Evolutionary conservation across 1,140 invertebrate genomes (phyloP), one percentile per base, ranked within the genome.

Genomic region (Oreohelix idahoensis): DNA sequence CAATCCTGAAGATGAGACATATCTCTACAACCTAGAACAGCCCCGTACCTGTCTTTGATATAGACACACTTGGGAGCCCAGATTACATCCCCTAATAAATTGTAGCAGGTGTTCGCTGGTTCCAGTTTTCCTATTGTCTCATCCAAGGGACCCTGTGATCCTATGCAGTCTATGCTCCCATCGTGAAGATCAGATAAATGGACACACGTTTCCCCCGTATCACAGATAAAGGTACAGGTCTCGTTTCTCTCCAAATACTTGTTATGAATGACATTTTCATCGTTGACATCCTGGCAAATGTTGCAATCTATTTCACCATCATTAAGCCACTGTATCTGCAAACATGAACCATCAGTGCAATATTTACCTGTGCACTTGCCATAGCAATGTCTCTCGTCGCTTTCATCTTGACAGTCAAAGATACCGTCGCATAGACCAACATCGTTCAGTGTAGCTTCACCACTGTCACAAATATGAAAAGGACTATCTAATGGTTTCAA

Each of bases 61-160:
- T 32, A 66, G 5, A 66, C 63, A 66, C 63, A 66, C 8, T 23
- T 29, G 11, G 63, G 63, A 32, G 63, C 63, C 63, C 63, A 66
- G 4, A 29, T 29, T 8, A 10, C 5, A 42, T 23, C 5, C 11
- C 71, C 71, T 10, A 73, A 42, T 36, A 26, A 4, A 45, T 76
- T 76, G 74, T 76, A 53, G 74, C 29, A 76, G 23, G 53, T 17
- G 17, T 58, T 69, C 2, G 5, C 26, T 1, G 77, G 4, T 17
- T 63, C 58, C 11, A 79, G 58, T 23, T 23, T 39, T 2, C 53
- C 51, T 17, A 79, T 58, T 4, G 63, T 66, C n/a, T 79, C 77
- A 32, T 79, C 77, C 58, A 79, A 32, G 2, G 51, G 51, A 2
- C 77, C 77, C 32, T 79, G 53, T 0, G 77, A 53, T 10, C 77